Percentiles rank a stretch among this genome's conserved stretches.
Evolutionary conservation across 2,888 invertebrate species (phyloP).

Genomic region (Oligia fasciuncula): DNA sequence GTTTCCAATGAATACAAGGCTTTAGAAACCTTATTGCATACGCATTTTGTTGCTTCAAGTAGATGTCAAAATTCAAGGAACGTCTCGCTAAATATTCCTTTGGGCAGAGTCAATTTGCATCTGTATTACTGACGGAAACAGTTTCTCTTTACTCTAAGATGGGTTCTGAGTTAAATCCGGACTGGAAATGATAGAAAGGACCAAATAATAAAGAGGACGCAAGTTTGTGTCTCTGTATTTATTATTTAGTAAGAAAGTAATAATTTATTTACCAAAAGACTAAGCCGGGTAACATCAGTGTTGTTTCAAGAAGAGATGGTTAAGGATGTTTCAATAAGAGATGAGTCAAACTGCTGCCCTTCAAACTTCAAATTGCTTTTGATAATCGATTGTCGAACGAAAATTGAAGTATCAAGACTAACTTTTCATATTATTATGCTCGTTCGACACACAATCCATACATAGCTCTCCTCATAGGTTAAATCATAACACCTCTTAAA

Average conservation of each 20-base stretch:
- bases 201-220: too few relatives aligned
- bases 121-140: slow-evolving; percentile 73
- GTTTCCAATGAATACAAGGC: background rate
- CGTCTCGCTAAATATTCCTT: slow-evolving; percentile 73
- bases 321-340: too few relatives aligned
- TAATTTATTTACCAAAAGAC: too few relatives aligned
- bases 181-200: slow-evolving; percentile 22
- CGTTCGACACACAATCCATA: too few relatives aligned
- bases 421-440: too few relatives aligned
- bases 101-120: slow-evolving; percentile 76
- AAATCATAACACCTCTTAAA: background rate
- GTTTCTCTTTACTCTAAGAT: slow-evolving; percentile 62
- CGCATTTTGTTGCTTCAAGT: slow-evolving; percentile 53
- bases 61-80: slow-evolving; percentile 63
- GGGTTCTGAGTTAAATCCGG: slow-evolving; percentile 41
- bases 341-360: too few relatives aligned
- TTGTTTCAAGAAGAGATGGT: too few relatives aligned
- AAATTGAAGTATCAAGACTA: too few relatives aligned
- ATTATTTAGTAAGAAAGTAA: too few relatives aligned
- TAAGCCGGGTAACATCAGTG: too few relatives aligned
- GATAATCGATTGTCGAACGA: background rate
- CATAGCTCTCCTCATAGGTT: too few relatives aligned
- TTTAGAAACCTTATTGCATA: slow-evolving; percentile 44
- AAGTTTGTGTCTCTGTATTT: background rate
- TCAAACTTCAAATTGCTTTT: background rate